These are phyloP conservation scores for Megaceryle alcyon DNA, from an alignment of 2,797 vertebrate genomes.

Conservation along the genomic window DNA sequence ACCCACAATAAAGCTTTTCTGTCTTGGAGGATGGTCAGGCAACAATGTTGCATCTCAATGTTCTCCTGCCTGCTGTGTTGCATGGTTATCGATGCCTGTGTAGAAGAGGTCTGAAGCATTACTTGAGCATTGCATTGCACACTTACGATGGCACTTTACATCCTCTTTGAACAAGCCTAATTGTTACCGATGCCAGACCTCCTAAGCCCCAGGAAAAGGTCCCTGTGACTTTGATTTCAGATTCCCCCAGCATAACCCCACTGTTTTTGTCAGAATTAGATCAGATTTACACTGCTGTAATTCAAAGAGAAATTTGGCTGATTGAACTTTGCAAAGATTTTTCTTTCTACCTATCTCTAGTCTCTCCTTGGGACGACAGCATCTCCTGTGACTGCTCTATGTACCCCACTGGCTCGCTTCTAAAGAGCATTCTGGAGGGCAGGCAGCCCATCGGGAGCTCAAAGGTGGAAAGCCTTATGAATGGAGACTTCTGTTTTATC, in stretches of 20 bases:
- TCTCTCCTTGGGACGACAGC: slow-evolving; percentile 1
- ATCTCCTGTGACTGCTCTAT: neutral
- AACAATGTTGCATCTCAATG: neutral
- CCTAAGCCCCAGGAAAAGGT: neutral
- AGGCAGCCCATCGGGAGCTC: neutral
- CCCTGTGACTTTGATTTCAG: slow-evolving; percentile 21
- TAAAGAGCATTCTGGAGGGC: neutral
- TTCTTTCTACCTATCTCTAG: neutral
- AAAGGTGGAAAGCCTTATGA: neutral
- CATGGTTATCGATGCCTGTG: neutral
- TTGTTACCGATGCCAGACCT: neutral
- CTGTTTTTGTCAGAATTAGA: slow-evolving; percentile 14
- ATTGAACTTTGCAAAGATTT: slow-evolving; percentile 8
- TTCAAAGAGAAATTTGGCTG: slow-evolving; percentile 24
- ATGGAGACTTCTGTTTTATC: neutral
- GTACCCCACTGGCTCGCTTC: neutral
- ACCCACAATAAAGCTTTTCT: neutral
- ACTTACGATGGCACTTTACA: neutral
- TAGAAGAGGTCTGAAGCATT: neutral
- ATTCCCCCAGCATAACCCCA: neutral
- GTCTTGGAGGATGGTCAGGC: neutral
- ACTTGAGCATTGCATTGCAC: neutral
- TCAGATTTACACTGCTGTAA: neutral
- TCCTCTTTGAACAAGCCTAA: neutral
- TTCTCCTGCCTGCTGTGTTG: neutral